Evolutionary conservation across 64 coral and sea anemone genomes (phyloP).

Genomic region (Dendronephthya gigantea): DNA sequence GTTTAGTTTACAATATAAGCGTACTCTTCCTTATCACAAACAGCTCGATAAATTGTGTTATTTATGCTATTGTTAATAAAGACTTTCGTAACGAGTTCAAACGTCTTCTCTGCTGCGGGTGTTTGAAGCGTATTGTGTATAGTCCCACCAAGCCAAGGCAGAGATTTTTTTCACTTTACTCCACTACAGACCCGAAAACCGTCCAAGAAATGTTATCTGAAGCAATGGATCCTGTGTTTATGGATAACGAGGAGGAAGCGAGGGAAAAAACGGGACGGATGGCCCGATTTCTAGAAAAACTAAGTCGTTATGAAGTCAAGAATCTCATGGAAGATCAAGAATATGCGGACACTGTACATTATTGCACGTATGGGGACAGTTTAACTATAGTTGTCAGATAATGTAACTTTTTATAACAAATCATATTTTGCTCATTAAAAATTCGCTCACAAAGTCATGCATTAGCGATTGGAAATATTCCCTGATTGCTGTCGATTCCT

Average conservation of each 20-base stretch:
- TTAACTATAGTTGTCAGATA: neutral
- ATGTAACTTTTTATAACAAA: too few relatives aligned
- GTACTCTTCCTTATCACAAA: conserved; percentile 24
- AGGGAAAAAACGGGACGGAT: neutral
- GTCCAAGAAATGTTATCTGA: neutral
- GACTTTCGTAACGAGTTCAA: conserved; percentile 54
- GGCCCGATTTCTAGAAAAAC: neutral
- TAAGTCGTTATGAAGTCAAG: neutral
- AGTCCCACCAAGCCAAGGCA: neutral
- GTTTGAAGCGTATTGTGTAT: neutral
- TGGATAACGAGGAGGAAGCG: neutral
- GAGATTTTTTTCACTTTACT: neutral
- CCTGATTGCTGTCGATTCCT: too few relatives aligned
- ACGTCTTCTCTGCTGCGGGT: conserved; percentile 18
- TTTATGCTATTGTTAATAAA: conserved; percentile 48
- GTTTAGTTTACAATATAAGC: neutral
- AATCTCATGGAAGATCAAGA: neutral
- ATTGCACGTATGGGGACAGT: neutral
- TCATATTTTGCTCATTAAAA: too few relatives aligned
- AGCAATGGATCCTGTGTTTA: neutral
- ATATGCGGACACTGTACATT: neutral
- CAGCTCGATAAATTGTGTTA: conserved; percentile 42
- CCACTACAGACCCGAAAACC: neutral
- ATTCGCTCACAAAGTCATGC: too few relatives aligned
- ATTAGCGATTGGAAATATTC: too few relatives aligned